Conservation (phyloP, 2,888 invertebrate genomes). For the Parnassius orleans region DNA sequence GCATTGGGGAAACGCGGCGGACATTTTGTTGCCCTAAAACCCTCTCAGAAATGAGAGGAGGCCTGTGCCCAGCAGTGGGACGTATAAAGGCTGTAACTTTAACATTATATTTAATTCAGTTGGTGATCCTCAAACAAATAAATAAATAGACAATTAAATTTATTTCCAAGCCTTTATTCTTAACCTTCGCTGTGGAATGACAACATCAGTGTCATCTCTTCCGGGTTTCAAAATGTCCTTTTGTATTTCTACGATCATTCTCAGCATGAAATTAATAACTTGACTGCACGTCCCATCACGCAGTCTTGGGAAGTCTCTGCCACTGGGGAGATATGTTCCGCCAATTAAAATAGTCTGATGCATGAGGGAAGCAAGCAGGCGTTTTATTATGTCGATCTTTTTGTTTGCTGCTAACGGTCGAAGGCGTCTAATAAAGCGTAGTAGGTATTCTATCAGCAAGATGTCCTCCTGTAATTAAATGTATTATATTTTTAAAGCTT, state of each 20-base stretch:
- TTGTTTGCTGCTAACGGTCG: constrained; percentile 82
- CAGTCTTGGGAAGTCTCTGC: constrained; percentile 68
- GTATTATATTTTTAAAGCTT: too few species aligned
- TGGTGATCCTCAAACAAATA: background rate
- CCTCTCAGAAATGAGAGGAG: too few species aligned
- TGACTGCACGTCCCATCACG: constrained; percentile 81
- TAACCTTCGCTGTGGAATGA: constrained; percentile 52
- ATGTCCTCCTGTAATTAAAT: constrained; percentile 80
- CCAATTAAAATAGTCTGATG: constrained; percentile 81
- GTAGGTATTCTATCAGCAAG: constrained; percentile 86
- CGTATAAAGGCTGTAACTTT: too few species aligned
- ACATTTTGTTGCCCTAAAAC: too few species aligned
- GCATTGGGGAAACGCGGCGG: too few species aligned
- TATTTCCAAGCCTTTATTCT: constrained; percentile 75
- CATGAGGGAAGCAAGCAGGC: constrained; percentile 84
- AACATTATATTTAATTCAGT: too few species aligned
- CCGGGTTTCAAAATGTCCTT: constrained; percentile 68
- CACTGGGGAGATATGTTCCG: constrained; percentile 60
- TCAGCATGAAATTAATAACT: constrained; percentile 74
- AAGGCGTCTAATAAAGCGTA: constrained; percentile 85
- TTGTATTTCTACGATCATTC: constrained; percentile 73
- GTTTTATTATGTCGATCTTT: constrained; percentile 82
- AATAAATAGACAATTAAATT: constrained; percentile 29
- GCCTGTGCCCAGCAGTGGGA: too few species aligned
- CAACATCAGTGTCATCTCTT: constrained; percentile 62